Conservation (phyloP, 2,888 invertebrate genomes). For the Germaria angustata region DNA sequence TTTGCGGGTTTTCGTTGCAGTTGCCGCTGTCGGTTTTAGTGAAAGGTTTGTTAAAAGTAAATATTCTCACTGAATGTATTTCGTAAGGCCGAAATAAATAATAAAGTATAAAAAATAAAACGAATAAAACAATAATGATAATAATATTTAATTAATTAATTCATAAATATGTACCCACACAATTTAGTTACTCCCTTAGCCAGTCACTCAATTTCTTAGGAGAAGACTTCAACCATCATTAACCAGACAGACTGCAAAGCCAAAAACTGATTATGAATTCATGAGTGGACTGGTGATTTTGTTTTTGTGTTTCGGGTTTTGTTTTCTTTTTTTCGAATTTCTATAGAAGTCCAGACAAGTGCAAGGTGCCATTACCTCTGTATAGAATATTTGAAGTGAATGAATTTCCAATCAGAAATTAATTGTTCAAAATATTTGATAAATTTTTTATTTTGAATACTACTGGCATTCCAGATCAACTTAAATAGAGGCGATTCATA, state of each 20-base stretch:
- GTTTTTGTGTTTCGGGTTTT: conserved; percentile 6
- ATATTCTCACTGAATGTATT: conserved; percentile 58
- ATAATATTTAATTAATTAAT: conserved; percentile 62
- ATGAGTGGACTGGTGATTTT: conserved; percentile 9
- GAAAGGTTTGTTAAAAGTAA: conserved; percentile 54
- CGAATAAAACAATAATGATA: conserved; percentile 41
- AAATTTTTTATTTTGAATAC: not conserved
- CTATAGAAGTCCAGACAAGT: conserved; percentile 60
- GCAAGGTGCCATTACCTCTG: conserved; percentile 1
- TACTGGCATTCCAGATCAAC: too few species aligned
- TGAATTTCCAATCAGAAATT: not conserved
- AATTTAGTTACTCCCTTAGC: not conserved
- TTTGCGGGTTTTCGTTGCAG: conserved; percentile 24
- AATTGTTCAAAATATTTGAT: not conserved
- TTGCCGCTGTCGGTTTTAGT: conserved; percentile 46
- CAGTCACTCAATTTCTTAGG: conserved; percentile 21
- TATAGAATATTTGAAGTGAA: not conserved
- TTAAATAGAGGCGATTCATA: too few species aligned
- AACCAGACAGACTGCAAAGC: conserved; percentile 36
- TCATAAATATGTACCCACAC: conserved; percentile 50
- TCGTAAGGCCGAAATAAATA: conserved; percentile 27
- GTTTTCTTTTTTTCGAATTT: conserved; percentile 35
- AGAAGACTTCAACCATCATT: conserved; percentile 40
- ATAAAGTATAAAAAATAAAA: conserved; percentile 26
- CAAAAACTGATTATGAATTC: conserved; percentile 60